Conservation (phyloP, 1,140 invertebrate genomes). For the Mylabris phalerata region DNA sequence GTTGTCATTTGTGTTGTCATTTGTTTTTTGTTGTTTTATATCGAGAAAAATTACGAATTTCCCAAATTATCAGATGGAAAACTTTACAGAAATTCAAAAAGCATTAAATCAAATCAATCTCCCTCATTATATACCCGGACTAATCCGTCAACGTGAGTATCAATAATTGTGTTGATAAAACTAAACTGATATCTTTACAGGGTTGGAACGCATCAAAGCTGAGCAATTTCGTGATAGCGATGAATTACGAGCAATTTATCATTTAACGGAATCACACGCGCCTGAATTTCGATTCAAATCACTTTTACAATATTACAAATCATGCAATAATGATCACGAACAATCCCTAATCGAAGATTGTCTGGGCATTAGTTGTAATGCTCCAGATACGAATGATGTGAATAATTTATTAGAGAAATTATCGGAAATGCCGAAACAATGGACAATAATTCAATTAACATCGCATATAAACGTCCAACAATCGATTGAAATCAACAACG, state of each 20-base stretch:
- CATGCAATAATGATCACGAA: no score
- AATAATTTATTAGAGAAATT: conserved; percentile 20
- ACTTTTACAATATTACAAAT: conserved; percentile 21
- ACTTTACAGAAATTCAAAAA: not conserved
- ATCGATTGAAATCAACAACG: conserved; percentile 14
- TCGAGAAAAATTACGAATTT: no score
- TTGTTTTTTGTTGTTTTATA: no score
- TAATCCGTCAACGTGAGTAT: conserved; percentile 21
- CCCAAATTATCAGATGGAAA: not conserved
- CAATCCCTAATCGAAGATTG: no score
- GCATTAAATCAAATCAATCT: not conserved
- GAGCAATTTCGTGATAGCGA: conserved; percentile 6
- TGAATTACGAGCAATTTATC: conserved; percentile 26
- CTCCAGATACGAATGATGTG: conserved; percentile 2
- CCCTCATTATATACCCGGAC: conserved; percentile 21
- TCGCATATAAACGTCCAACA: conserved; percentile 23
- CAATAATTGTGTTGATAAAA: not conserved
- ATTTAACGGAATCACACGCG: conserved; percentile 29
- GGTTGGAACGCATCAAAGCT: conserved; percentile 19
- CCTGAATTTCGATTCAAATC: conserved; percentile 25
- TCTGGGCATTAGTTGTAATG: no score
- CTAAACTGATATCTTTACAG: not conserved
- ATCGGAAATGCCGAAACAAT: conserved; percentile 29
- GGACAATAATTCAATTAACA: conserved; percentile 32
- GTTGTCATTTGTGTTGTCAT: no score